These are phyloP conservation scores for Leptobrachium ailaonicum DNA, from an alignment of 2,113 vertebrate species.

Conservation along the genomic window DNA sequence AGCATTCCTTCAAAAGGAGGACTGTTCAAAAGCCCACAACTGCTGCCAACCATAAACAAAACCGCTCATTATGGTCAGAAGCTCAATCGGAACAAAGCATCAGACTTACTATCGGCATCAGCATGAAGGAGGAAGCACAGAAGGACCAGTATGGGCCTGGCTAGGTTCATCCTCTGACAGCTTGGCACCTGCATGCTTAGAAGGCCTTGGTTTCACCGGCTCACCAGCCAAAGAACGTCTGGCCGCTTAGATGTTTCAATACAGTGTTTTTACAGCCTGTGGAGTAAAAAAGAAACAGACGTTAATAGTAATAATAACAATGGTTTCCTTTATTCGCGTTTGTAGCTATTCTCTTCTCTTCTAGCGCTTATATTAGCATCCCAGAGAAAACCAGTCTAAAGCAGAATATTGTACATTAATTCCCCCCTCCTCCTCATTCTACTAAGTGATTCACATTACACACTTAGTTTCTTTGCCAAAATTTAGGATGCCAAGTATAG, in stretches of 20 bases:
- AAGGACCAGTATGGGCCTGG: conserved; percentile 80
- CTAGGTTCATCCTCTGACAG: conserved; percentile 82
- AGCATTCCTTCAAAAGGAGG: conserved; percentile 57
- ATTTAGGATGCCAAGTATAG: not conserved
- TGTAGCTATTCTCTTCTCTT: not conserved
- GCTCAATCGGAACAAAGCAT: conserved; percentile 40
- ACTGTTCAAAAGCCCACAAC: conserved; percentile 50
- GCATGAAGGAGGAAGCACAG: conserved; percentile 79
- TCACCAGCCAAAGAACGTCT: conserved; percentile 77
- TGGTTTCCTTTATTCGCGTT: not conserved
- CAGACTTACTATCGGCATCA: conserved; percentile 88
- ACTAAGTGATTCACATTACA: conserved; percentile 31
- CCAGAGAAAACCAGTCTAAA: not conserved
- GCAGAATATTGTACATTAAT: not conserved
- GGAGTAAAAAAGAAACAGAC: conserved; percentile 53
- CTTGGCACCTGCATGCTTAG: conserved; percentile 83
- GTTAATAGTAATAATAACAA: conserved; percentile 18
- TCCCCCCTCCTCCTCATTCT: conserved; percentile 18
- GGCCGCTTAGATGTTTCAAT: conserved; percentile 79
- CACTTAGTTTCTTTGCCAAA: conserved; percentile 25
- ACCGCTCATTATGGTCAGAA: conserved; percentile 46
- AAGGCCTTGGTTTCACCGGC: conserved; percentile 82
- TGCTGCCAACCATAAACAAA: conserved; percentile 61
- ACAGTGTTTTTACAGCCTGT: conserved; percentile 90
- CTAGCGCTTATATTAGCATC: not conserved